phyloP scores from a whole-genome alignment of 1,140 invertebrate genomes.

The Gonatopus flavifemur region DNA sequence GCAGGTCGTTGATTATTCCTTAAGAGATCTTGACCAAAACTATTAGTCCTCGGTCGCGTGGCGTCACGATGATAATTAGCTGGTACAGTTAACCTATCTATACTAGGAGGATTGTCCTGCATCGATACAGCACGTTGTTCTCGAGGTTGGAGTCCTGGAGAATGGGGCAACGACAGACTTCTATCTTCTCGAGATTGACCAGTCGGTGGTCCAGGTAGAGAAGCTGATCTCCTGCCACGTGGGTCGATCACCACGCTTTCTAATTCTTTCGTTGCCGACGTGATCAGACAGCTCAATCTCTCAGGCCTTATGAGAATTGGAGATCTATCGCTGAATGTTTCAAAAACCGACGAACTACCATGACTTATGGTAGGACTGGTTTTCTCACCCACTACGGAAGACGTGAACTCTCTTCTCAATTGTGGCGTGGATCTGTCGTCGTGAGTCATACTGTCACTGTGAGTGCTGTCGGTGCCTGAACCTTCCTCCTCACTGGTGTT shows the following conservation, averaged over 20 bases:
- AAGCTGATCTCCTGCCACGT: conserved; percentile 48
- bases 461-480: conserved; percentile 42
- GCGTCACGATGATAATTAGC: not conserved
- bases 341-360: conserved; percentile 46
- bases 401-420: conserved; percentile 10
- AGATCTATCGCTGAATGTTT: conserved; percentile 44
- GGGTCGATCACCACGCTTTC: conserved; percentile 21
- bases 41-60: conserved; percentile 25
- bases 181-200: conserved; percentile 41
- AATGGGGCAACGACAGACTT: conserved; percentile 52
- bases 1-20: conserved; percentile 15
- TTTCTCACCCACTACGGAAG: conserved; percentile 28
- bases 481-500: conserved; percentile 51
- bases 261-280: conserved; percentile 1
- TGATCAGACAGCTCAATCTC: conserved; percentile 39
- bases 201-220: conserved; percentile 42
- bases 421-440: conserved; percentile 44
- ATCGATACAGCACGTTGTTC: conserved; percentile 30
- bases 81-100: conserved; percentile 23
- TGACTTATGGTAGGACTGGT: conserved; percentile 29
- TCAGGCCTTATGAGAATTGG: conserved; percentile 49
- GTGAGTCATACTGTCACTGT: conserved; percentile 46
- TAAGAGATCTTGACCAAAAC: conserved; percentile 23
- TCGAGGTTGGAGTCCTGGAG: conserved; percentile 40
- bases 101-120: conserved; percentile 25